Base-by-base conservation (phyloP, 2,888 invertebrate genomes). In the Plebejus melissa region DNA sequence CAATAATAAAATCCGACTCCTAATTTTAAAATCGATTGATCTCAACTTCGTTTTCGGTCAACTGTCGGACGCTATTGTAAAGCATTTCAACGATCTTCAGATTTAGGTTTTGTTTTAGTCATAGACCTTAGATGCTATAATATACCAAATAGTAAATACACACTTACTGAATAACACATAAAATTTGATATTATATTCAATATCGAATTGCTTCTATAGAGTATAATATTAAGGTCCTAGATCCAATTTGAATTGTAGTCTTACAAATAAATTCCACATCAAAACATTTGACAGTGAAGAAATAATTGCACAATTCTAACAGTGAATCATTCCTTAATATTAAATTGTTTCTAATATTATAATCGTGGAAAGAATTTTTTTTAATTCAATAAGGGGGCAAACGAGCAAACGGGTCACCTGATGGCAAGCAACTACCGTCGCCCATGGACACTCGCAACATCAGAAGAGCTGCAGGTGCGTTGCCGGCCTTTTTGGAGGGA, bases 11-110 rank as follows among this genome's bases (percentile, higher is more conserved):
- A 65, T 65, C 65, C 65, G 5, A 65, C 36, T 65, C 65, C 65
- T 65, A 65, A 65, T 65, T 65, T 65, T 13, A 65, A 65, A 65
- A 65, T 32, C 32, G 32, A 65, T 36, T 65, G 60, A 65, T 65
- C 2, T 58, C 22, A 58, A 22, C 22, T 58, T 22, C 9, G 58
- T n/a, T 60, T 60, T 9, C 9, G 22, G 60, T 22, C 60, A 28
- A 60, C 60, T 28, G 60, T 28, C 22, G 11, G 60, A 58, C 60
- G 60, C 28, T 28, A 28, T 13, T 9, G 60, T 65, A 65, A 32
- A 65, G 32, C 60, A 36, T 32, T 32, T 32, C 13, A 36, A 65
- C 13, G 13, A 13, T 65, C 65, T 65, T 36, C 4, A 65, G 32
- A 36, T 13, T 65, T 36, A 65, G 28, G 16, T 65, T 60, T 28